phyloP scores from a whole-genome alignment of 2,113 vertebrate genomes.

The Mesoclemmys tuberculata region DNA sequence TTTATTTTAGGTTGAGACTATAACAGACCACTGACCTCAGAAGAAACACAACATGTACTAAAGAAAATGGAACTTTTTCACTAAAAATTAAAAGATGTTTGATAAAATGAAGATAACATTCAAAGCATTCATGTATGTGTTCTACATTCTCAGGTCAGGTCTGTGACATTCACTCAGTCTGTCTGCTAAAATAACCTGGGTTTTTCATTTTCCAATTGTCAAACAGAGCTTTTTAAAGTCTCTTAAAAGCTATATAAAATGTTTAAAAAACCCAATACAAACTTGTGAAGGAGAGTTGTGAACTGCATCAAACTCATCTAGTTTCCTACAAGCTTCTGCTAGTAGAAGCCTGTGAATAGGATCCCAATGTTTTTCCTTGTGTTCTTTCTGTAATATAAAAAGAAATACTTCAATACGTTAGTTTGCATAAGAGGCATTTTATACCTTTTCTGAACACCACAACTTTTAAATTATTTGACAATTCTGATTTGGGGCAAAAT shows the following conservation, averaged over 20 bases:
- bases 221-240: background rate
- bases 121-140: rapidly evolving
- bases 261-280: constrained; percentile 26
- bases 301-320: constrained; percentile 91
- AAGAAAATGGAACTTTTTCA: background rate
- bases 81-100: background rate
- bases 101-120: background rate
- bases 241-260: background rate
- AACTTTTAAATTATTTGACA: background rate
- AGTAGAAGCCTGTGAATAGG: constrained; percentile 90
- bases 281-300: constrained; percentile 91
- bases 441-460: background rate
- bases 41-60: background rate
- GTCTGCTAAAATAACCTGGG: background rate
- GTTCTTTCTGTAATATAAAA: constrained; percentile 88
- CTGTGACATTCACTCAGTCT: background rate
- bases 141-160: background rate
- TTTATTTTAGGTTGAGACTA: background rate
- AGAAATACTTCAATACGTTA: background rate
- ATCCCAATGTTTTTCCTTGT: constrained; percentile 98
- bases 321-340: constrained; percentile 91
- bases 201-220: background rate
- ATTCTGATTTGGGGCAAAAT: background rate
- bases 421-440: background rate
- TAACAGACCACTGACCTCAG: background rate